A percentile compares a stretch with the other conserved stretches of the same genome.
Evolutionary conservation across 1,140 invertebrate genomes (phyloP).

Genomic region (Micrasema longulum): DNA sequence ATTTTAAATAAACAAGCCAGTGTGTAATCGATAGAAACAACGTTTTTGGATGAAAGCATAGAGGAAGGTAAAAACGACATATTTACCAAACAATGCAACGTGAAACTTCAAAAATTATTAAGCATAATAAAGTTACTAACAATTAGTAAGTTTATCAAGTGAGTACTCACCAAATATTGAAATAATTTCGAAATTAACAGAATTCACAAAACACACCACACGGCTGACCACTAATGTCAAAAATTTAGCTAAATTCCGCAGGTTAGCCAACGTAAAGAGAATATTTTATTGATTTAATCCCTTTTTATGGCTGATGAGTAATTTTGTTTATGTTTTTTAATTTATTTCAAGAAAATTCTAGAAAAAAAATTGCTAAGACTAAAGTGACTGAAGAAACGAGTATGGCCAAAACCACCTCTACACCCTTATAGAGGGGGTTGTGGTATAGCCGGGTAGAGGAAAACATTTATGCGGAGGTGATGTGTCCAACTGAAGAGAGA

Average conservation of each 20-base stretch:
- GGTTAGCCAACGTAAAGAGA: slow-evolving; percentile 26
- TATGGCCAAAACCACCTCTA: too few relatives aligned
- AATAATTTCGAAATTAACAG: slow-evolving; percentile 23
- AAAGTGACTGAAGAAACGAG: too few relatives aligned
- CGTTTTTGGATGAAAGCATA: slow-evolving; percentile 2
- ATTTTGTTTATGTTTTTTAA: too few relatives aligned
- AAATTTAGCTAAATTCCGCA: slow-evolving; percentile 28
- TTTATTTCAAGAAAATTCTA: too few relatives aligned
- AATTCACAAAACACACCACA: slow-evolving; percentile 34
- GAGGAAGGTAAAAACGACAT: background rate
- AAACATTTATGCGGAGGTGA: too few relatives aligned
- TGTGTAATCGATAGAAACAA: slow-evolving; percentile 27
- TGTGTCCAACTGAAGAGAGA: too few relatives aligned
- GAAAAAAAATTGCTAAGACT: too few relatives aligned
- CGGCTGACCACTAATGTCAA: slow-evolving; percentile 24
- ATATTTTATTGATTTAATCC: slow-evolving; percentile 12
- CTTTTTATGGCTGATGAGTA: too few relatives aligned
- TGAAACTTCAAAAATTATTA: background rate
- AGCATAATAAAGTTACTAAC: background rate
- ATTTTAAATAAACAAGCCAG: slow-evolving; percentile 18
- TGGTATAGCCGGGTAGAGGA: too few relatives aligned
- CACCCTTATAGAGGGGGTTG: too few relatives aligned
- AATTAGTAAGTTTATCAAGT: background rate
- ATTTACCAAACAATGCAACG: background rate
- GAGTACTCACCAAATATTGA: slow-evolving; percentile 2